Base-by-base conservation (phyloP, 2,113 vertebrate genomes). In the Arothron firmamentum region DNA sequence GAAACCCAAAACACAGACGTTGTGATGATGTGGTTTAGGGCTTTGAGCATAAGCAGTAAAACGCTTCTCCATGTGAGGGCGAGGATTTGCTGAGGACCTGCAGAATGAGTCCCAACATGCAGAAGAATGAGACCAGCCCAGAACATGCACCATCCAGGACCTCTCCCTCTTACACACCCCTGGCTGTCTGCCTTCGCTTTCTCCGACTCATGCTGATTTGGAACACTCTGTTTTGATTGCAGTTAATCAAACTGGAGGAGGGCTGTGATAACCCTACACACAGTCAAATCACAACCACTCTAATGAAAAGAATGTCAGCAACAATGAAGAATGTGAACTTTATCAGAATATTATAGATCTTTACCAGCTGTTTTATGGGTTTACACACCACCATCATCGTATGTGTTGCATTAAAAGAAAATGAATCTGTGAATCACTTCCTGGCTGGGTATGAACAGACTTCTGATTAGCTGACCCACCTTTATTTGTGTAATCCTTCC, bases 91-190 rank as follows among this genome's bases (percentile, higher is more conserved):
- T 25, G 20, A 34, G 59, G 59, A 65, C 38, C 17, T 61, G 50
- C 5, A 68, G 60, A 81, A 85, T 81, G 62, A 72, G 85, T 81
- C 66, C 73, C 58, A 56, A 83, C 85, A 61, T 62, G 84, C 55
- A 53, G 62, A 75, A 73, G 65, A 84, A 84, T 66, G 64, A 76
- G 53, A 62, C 31, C 43, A 54, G 48, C 28, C 25, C 59, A 56
- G 58, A 67, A 42, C 65, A 69, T 69, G 70, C 57, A 3, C 69
- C 60, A 66, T 23, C 51, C 58, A 51, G 59, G 31, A 70, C 59
- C 75, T 21, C 68, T 14, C 17, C 53, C 50, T 59, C 47, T 54
- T 25, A 51, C 47, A 51, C 45, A 53, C 52, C 23, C 58, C 67
- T 21, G 58, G 43, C 46, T 45, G 46, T 13, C 12, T 45, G 10